These are phyloP conservation scores for Notarius quadriscutis DNA, from an alignment of 2,113 vertebrate species.

Conservation along the genomic window DNA sequence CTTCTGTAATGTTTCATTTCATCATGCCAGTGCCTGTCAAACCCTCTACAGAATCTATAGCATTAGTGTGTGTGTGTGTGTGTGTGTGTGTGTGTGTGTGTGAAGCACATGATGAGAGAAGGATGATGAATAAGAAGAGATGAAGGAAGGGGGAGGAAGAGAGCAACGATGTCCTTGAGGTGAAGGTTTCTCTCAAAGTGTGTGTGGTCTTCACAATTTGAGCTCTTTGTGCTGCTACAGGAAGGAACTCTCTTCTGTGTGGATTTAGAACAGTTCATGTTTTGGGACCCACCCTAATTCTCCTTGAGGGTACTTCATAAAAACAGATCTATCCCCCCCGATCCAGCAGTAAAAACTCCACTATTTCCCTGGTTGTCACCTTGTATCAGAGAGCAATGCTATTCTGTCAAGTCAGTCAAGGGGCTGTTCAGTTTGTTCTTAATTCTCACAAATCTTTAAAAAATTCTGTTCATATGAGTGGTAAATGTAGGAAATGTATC, in stretches of 20 bases:
- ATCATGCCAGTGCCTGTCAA: conserved; percentile 64
- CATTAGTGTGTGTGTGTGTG: conserved; percentile 22
- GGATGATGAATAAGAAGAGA: conserved; percentile 24
- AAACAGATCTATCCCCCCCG: not conserved
- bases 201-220: conserved; percentile 29
- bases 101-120: conserved; percentile 29
- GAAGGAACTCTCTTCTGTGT: conserved; percentile 25
- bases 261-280: not conserved
- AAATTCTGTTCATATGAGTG: not conserved
- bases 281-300: not conserved
- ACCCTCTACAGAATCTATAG: conserved; percentile 66
- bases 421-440: not conserved
- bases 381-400: not conserved
- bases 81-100: conserved; percentile 39
- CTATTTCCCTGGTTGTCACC: not conserved
- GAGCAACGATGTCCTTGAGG: conserved; percentile 42
- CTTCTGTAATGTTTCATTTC: conserved; percentile 71
- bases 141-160: not conserved
- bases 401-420: not conserved
- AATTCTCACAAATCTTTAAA: not conserved
- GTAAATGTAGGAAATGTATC: not conserved
- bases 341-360: not conserved
- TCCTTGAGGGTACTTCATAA: not conserved
- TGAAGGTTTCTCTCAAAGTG: conserved; percentile 37
- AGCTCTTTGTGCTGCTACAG: conserved; percentile 8